Evolutionary conservation across 2,113 vertebrate genomes (phyloP).

Genomic region (Pseudopipra pipra): DNA sequence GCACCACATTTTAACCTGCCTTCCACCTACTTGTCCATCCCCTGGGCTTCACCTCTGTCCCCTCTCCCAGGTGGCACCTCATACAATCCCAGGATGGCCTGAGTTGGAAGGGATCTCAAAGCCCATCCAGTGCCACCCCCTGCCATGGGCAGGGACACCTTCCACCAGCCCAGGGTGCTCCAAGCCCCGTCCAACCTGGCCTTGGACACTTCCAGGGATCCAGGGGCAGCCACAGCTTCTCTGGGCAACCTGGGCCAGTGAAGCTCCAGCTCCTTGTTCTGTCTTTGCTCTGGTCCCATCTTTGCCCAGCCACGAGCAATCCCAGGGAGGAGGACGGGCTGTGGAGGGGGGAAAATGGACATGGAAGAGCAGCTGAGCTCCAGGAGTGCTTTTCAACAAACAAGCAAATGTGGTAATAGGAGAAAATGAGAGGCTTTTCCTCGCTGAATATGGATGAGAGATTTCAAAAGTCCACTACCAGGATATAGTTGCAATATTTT

Average conservation of each 20-base stretch:
- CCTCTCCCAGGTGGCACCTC: no score
- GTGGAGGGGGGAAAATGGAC: background rate
- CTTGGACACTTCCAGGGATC: background rate
- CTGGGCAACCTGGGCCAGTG: background rate
- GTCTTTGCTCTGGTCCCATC: background rate
- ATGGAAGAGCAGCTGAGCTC: background rate
- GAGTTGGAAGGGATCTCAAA: fast-evolving
- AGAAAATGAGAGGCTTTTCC: constrained; percentile 21
- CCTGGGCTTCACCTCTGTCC: no score
- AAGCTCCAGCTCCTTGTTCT: background rate
- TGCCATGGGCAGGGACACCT: background rate
- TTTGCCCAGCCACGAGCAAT: background rate
- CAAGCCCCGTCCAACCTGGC: background rate
- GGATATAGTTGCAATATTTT: background rate
- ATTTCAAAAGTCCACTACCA: background rate
- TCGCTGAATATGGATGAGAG: background rate
- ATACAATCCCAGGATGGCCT: no score
- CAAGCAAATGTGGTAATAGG: background rate
- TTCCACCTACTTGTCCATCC: no score
- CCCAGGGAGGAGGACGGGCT: background rate
- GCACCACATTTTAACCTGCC: no score
- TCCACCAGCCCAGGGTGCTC: background rate
- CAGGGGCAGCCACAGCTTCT: background rate
- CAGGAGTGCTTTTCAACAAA: background rate
- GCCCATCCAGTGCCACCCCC: no score